Conservation (phyloP, 2,113 vertebrate genomes). For the Toxotes jaculatrix region DNA sequence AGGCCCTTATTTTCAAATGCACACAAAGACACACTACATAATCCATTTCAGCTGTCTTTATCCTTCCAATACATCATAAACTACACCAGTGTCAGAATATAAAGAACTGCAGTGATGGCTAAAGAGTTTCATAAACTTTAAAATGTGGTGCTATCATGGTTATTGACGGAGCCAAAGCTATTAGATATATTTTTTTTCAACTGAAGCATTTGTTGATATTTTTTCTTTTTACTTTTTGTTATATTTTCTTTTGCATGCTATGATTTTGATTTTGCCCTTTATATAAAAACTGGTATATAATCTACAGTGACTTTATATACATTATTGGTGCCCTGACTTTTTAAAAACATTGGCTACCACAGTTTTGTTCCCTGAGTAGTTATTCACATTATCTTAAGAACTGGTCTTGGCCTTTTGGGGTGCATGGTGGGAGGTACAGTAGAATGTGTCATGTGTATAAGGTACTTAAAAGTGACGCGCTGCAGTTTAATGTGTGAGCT, state of each 20-base stretch:
- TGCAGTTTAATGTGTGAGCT: constrained; percentile 30
- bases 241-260: constrained; percentile 69
- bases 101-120: not conserved
- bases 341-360: not conserved
- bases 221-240: constrained; percentile 26
- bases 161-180: constrained; percentile 62
- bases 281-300: constrained; percentile 42
- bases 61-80: not conserved
- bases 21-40: not conserved
- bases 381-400: constrained; percentile 55
- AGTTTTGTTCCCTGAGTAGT: constrained; percentile 13
- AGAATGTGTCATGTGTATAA: constrained; percentile 46
- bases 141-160: constrained; percentile 59
- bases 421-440: constrained; percentile 19
- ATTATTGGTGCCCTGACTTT: not conserved
- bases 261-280: constrained; percentile 41
- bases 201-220: constrained; percentile 4
- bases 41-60: not conserved
- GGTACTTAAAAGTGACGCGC: constrained; percentile 36
- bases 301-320: constrained; percentile 14
- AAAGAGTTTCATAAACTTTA: constrained; percentile 47
- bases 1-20: constrained; percentile 2
- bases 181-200: not conserved
- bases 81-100: not conserved
- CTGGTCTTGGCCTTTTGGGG: constrained; percentile 59